Percentiles rank a stretch among this genome's conserved stretches.
These are phyloP conservation scores for Archegozetes longisetosus DNA, from an alignment of 1,140 invertebrate genomes.

Conservation along the genomic window DNA sequence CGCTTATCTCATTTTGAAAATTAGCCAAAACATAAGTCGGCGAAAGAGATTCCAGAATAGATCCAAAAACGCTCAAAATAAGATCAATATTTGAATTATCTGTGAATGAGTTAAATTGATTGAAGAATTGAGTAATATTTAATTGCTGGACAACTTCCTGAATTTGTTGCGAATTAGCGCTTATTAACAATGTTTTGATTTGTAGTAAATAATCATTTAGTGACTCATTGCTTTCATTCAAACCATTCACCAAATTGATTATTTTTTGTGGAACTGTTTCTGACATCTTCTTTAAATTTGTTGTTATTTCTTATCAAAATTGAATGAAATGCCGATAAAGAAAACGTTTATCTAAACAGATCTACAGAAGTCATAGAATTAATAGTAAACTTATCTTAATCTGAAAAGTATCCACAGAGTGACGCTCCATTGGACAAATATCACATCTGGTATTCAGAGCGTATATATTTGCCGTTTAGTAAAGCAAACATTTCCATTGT, in stretches of 20 bases:
- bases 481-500: too few species aligned
- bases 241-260: not conserved
- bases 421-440: too few species aligned
- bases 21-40: not conserved
- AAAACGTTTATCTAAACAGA: too few species aligned
- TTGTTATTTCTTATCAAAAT: too few species aligned
- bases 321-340: too few species aligned
- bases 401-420: too few species aligned
- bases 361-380: too few species aligned
- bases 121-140: not conserved
- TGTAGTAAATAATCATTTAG: not conserved
- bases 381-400: too few species aligned
- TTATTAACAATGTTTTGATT: not conserved
- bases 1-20: constrained; percentile 2
- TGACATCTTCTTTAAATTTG: too few species aligned
- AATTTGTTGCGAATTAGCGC: not conserved
- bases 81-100: not conserved
- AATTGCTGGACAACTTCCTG: not conserved
- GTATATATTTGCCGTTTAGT: too few species aligned
- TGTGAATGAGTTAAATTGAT: not conserved
- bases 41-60: constrained; percentile 3
- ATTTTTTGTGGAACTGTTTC: not conserved
- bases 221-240: not conserved
- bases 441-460: too few species aligned
- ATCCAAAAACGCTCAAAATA: constrained; percentile 5